Conservation (phyloP, 1,140 invertebrate species). For the Microvelia longipes region DNA sequence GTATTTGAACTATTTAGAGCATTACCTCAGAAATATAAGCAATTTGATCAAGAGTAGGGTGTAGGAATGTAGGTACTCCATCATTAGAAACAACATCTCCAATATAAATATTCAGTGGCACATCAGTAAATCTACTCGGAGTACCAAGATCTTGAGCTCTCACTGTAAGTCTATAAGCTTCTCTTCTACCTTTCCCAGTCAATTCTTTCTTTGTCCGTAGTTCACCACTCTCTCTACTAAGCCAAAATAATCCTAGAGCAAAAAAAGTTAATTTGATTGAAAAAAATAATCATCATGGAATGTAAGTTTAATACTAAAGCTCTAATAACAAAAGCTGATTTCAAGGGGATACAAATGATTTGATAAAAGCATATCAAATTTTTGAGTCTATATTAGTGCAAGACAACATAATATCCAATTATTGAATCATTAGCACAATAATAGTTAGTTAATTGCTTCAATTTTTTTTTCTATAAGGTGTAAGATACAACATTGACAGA, state of each 20-base stretch:
- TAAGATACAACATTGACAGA: too few relatives aligned
- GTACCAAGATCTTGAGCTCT: conserved; percentile 54
- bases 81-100: conserved; percentile 71
- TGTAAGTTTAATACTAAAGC: neutral
- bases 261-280: too few relatives aligned
- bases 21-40: conserved; percentile 50
- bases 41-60: conserved; percentile 49
- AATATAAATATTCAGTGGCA: conserved; percentile 49
- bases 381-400: too few relatives aligned
- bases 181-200: conserved; percentile 57
- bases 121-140: conserved; percentile 42
- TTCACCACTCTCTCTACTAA: conserved; percentile 50
- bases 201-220: conserved; percentile 45
- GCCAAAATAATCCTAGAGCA: conserved; percentile 41
- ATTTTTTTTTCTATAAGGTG: too few relatives aligned
- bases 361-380: too few relatives aligned
- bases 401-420: too few relatives aligned
- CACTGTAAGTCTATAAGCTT: conserved; percentile 52
- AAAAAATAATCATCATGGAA: too few relatives aligned
- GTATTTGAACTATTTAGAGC: neutral
- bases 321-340: neutral
- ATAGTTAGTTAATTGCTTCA: too few relatives aligned
- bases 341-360: too few relatives aligned
- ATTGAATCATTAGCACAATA: too few relatives aligned
- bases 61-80: conserved; percentile 58